Evolutionary conservation across 2,113 vertebrate genomes (phyloP).

Genomic region (Hydropotes inermis): DNA sequence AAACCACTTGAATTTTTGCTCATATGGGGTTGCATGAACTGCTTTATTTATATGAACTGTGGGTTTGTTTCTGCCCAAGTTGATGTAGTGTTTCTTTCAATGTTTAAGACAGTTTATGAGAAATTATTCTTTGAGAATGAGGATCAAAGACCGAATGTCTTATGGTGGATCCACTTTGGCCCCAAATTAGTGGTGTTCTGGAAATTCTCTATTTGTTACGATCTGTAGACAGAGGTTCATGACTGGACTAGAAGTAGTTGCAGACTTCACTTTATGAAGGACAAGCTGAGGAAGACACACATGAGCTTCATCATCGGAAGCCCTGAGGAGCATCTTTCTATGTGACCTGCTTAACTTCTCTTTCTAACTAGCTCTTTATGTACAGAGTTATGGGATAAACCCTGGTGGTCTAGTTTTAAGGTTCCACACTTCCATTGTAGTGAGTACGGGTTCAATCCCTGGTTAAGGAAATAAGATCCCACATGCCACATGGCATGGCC

Average conservation of each 20-base stretch:
- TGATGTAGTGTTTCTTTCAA: neutral
- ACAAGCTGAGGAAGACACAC: neutral
- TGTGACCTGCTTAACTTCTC: rapidly evolving
- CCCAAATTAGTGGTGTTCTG: too few species aligned
- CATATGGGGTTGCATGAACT: neutral
- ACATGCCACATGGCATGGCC: neutral
- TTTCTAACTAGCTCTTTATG: neutral
- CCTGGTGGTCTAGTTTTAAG: neutral
- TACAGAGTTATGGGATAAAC: rapidly evolving
- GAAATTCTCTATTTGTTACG: neutral
- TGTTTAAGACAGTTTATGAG: neutral
- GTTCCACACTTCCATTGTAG: neutral
- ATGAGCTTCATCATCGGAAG: rapidly evolving
- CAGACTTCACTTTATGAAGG: neutral
- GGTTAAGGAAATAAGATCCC: neutral
- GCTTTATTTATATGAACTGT: neutral
- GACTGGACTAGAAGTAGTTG: rapidly evolving
- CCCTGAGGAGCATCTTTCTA: neutral
- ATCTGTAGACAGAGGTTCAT: neutral
- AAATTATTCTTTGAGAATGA: neutral
- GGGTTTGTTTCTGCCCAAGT: neutral
- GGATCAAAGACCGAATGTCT: neutral
- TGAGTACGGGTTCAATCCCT: neutral
- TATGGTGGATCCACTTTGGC: too few species aligned
- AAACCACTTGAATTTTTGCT: neutral